Conservation (phyloP, 2,888 invertebrate genomes). For the Xestia sexstrigata region DNA sequence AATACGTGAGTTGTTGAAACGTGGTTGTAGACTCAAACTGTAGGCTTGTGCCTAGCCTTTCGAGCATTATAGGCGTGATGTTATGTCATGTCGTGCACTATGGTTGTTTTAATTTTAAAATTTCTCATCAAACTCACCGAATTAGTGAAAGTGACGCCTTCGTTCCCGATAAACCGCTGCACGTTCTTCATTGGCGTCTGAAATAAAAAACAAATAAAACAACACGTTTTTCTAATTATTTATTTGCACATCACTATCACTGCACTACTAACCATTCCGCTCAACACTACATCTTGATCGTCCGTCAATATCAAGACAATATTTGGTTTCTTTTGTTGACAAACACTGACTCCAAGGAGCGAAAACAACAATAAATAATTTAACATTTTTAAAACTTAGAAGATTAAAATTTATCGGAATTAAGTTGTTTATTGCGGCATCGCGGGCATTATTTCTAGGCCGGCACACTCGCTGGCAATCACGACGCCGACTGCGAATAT, state of each 20-base stretch:
- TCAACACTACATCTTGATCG: conserved; percentile 95
- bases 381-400: conserved; percentile 79
- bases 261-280: conserved; percentile 93
- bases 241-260: conserved; percentile 73
- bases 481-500: conserved; percentile 94
- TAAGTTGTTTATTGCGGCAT: conserved; percentile 80
- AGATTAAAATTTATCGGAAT: conserved; percentile 42
- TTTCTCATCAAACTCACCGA: conserved; percentile 90
- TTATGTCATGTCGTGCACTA: neutral
- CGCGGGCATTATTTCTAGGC: conserved; percentile 94
- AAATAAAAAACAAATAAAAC: conserved; percentile 79
- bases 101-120: neutral
- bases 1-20: neutral
- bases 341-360: conserved; percentile 69
- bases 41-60: neutral
- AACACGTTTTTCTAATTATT: conserved; percentile 75
- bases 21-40: neutral
- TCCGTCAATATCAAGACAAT: conserved; percentile 95
- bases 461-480: conserved; percentile 94
- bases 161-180: conserved; percentile 90
- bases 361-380: conserved; percentile 82
- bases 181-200: conserved; percentile 93
- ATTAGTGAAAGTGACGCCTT: conserved; percentile 93
- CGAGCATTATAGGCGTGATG: neutral
- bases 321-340: conserved; percentile 90